These are phyloP conservation scores for Branchellion lobata DNA, from an alignment of 2,888 invertebrate species.

Conservation along the genomic window DNA sequence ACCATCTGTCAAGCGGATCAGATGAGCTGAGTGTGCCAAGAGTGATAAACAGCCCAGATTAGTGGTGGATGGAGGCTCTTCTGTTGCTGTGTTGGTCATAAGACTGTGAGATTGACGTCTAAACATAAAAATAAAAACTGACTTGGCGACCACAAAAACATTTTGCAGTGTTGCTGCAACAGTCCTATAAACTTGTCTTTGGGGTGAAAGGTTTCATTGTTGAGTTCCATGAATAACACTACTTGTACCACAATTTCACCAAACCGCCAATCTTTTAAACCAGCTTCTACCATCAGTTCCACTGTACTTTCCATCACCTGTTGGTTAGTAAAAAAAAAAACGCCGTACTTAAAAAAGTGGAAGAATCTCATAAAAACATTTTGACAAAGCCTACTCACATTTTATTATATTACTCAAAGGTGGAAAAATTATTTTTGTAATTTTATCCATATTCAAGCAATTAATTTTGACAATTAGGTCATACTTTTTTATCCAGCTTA, in stretches of 20 bases:
- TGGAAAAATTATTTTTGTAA: too few species aligned
- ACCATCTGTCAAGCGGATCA: background rate
- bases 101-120: too few species aligned
- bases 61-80: background rate
- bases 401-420: too few species aligned
- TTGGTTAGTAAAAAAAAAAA: background rate
- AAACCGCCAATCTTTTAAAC: constrained; percentile 5
- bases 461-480: too few species aligned
- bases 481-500: background rate
- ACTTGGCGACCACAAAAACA: background rate
- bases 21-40: background rate
- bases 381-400: too few species aligned
- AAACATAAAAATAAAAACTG: background rate
- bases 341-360: background rate
- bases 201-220: background rate
- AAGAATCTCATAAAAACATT: too few species aligned
- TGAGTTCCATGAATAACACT: background rate
- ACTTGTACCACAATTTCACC: background rate
- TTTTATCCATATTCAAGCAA: too few species aligned
- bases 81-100: background rate
- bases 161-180: background rate
- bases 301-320: background rate
- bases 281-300: background rate
- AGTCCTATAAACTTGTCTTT: background rate
- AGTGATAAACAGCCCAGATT: background rate